phyloP scores from a whole-genome alignment of 2,797 vertebrate species.

The Tadarida brasiliensis region DNA sequence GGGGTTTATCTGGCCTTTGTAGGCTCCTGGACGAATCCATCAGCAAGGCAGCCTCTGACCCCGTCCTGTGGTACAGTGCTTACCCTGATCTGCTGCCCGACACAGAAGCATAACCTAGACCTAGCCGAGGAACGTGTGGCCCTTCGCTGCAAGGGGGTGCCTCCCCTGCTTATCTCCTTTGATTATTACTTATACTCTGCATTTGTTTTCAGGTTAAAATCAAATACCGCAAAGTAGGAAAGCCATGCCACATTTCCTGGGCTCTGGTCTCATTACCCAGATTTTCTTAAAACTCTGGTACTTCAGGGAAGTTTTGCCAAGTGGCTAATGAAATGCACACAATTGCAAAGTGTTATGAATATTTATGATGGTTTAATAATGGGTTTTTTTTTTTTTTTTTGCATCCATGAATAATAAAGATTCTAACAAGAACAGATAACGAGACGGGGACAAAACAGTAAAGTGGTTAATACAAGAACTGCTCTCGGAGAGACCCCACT shows the following conservation, averaged over 20 bases:
- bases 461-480: conserved; percentile 82
- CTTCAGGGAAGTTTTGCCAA: conserved; percentile 87
- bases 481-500: conserved; percentile 69
- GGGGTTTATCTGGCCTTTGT: conserved; percentile 67
- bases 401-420: conserved; percentile 89
- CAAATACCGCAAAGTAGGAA: conserved; percentile 71
- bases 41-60: conserved; percentile 61
- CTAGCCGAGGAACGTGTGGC: conserved; percentile 53
- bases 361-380: conserved; percentile 89
- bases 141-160: conserved; percentile 28
- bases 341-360: conserved; percentile 87
- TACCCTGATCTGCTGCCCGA: conserved; percentile 58
- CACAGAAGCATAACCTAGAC: conserved; percentile 62
- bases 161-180: conserved; percentile 71
- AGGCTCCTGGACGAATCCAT: conserved; percentile 52
- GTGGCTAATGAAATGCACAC: conserved; percentile 85
- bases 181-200: conserved; percentile 82
- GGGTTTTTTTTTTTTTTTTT: conserved; percentile 83
- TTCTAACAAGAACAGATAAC: conserved; percentile 88
- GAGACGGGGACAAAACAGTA: conserved; percentile 83
- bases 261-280: conserved; percentile 85
- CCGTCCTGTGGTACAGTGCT: conserved; percentile 21
- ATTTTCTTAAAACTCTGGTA: conserved; percentile 84
- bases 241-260: conserved; percentile 76
- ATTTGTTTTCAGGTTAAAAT: conserved; percentile 86